Base-by-base conservation (phyloP, 2,113 vertebrate species). In the Marmota monax region DNA sequence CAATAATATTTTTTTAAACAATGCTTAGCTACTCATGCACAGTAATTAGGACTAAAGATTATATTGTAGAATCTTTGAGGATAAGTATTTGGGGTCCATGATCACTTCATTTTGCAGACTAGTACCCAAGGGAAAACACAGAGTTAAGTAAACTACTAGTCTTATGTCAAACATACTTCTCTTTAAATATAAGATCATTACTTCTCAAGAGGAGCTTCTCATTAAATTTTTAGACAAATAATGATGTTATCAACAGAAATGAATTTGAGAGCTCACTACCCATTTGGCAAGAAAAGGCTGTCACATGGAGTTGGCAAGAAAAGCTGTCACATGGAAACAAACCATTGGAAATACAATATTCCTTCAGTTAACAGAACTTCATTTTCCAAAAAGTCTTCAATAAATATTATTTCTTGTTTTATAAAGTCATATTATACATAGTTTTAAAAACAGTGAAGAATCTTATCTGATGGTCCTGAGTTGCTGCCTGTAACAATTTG, bases 401-500 rank as follows among this genome's bases (percentile, higher is more conserved):
- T 94, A 95, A 96, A 90, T 84, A 97, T 84, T 53, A 92, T 73
- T 74, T 93, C 20, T 77, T 80, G 70, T 61, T 90, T 92, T 94
- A 92, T 56, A 34, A 89, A 88, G 53, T 74, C 23, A 88, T n/a
- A 95, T 80, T 78, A 61, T 74, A 25, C 20, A 27, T 56, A 65
- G 63, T 89, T 94, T 93, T 87, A 58, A 56, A 97, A 90, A 69
- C 56, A 82, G 72, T 90, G 8, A 37, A 61, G 4, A 90, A 76
- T 88, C 67, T 87, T 92, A 84, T 77, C 32, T n/a, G 0, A 74
- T 89, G 51, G 42, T 39, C 34, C 70, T 42, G 42, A 86, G 95
- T 95, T 11, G 2, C 42, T 83, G 10, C 37, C 42, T 37, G 34
- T 45, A 48, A 93, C 3, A 2, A 87, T 97, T 89, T 27, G 5